Percentiles rank a stretch among this genome's conserved stretches.
phyloP scores from a whole-genome alignment of 2,113 vertebrate genomes.

The Campylomormyrus tamandua region DNA sequence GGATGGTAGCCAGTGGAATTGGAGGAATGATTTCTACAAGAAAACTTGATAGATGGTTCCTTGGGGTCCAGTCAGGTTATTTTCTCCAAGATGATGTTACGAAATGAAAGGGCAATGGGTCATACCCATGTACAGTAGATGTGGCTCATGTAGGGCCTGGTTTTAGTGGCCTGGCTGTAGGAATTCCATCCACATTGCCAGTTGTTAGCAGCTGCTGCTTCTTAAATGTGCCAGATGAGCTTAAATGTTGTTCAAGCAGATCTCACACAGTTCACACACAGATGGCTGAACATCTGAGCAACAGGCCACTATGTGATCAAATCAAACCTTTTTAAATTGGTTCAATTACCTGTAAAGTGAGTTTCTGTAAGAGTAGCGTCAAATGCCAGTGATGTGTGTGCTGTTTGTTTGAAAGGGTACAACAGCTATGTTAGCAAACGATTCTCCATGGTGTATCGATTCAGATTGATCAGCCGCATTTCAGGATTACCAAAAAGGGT shows the following conservation, averaged over 20 bases:
- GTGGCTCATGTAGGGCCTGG: background rate
- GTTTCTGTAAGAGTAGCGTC: background rate
- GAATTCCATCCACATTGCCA: background rate
- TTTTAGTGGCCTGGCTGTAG: background rate
- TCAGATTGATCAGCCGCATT: background rate
- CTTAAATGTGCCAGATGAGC: background rate
- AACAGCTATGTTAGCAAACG: background rate
- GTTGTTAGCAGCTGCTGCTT: background rate
- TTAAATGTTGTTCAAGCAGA: background rate
- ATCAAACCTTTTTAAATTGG: background rate
- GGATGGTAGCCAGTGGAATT: background rate
- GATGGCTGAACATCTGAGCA: background rate
- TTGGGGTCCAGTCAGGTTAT: background rate
- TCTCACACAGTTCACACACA: background rate
- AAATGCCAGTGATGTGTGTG: background rate
- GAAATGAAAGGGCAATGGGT: background rate
- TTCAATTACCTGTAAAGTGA: background rate
- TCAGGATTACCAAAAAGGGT: background rate
- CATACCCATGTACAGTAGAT: background rate
- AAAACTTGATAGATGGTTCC: background rate
- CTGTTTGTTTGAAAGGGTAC: background rate
- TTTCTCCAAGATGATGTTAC: background rate
- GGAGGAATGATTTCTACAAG: background rate
- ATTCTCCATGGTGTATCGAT: background rate
- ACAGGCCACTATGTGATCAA: background rate